Percentiles rank a stretch among this genome's conserved stretches.
Conservation (phyloP, 1,140 invertebrate genomes). For the Drosophila malerkotliana region DNA sequence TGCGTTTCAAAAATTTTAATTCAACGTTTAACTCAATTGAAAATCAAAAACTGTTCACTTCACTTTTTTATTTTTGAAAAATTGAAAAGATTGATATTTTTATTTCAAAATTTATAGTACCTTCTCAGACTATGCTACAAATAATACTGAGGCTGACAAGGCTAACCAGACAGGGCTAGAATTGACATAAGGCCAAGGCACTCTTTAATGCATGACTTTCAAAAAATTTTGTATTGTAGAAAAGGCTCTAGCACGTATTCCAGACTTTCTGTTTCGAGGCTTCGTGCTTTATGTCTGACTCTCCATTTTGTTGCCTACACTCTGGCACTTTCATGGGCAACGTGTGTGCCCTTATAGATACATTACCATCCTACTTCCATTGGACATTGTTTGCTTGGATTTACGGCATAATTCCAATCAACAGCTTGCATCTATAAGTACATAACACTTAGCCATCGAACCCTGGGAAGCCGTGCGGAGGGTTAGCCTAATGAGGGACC, state of each 20-base stretch:
- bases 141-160: no score
- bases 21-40: no score
- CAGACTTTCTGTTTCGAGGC: neutral
- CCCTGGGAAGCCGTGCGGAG: neutral
- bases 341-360: slow-evolving; percentile 43
- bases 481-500: slow-evolving; percentile 50
- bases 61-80: no score
- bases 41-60: no score
- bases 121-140: no score
- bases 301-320: slow-evolving; percentile 24
- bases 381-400: slow-evolving; percentile 18
- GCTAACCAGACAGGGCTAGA: no score
- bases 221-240: neutral
- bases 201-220: no score
- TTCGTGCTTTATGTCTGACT: slow-evolving; percentile 15
- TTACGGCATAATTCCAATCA: slow-evolving; percentile 59
- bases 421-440: slow-evolving; percentile 74
- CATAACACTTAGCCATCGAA: slow-evolving; percentile 31
- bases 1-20: neutral
- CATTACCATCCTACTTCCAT: slow-evolving; percentile 16
- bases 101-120: no score
- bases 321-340: slow-evolving; percentile 28
- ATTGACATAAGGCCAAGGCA: no score
- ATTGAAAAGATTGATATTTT: no score
- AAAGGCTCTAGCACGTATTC: neutral